Evolutionary conservation across 1,140 invertebrate genomes (phyloP).

Genomic region (Conopomorpha cramerella): DNA sequence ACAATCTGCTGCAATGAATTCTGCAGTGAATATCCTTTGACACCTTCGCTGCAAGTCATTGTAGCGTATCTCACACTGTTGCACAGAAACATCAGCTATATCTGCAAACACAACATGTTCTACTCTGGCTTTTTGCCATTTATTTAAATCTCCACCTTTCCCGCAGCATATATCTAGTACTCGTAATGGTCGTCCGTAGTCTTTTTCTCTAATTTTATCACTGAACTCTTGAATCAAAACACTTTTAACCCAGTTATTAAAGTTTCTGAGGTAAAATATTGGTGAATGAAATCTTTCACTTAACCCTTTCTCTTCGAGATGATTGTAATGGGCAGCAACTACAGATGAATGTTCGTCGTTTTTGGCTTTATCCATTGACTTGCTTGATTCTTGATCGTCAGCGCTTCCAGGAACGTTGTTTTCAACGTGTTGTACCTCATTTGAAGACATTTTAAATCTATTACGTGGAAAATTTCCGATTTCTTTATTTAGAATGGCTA

Average conservation of each 20-base stretch:
- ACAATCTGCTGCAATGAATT: conserved; percentile 92
- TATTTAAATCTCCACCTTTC: conserved; percentile 95
- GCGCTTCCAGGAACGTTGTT: too few species aligned
- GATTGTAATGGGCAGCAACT: conserved; percentile 87
- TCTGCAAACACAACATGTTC: conserved; percentile 91
- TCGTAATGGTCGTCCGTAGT: conserved; percentile 62
- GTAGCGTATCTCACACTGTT: conserved; percentile 80
- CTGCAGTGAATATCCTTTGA: conserved; percentile 72
- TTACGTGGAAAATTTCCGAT: too few species aligned
- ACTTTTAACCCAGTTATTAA: conserved; percentile 99
- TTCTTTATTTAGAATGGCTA: too few species aligned
- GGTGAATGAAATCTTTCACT: conserved; percentile 80
- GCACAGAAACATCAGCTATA: conserved; percentile 89
- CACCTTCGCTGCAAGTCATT: conserved; percentile 61
- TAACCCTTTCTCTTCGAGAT: conserved; percentile 79
- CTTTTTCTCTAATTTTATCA: conserved; percentile 65
- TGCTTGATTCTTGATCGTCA: too few species aligned
- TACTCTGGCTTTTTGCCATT: conserved; percentile 89
- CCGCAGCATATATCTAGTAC: conserved; percentile 84
- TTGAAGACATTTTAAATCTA: too few species aligned
- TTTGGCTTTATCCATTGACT: too few species aligned
- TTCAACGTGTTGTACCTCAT: too few species aligned
- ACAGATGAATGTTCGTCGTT: conserved; percentile 58
- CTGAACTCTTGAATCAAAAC: conserved; percentile 84
- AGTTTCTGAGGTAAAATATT: conserved; percentile 93